phyloP scores from a whole-genome alignment of 2,113 vertebrate genomes.

The Lichenostomus cassidix region DNA sequence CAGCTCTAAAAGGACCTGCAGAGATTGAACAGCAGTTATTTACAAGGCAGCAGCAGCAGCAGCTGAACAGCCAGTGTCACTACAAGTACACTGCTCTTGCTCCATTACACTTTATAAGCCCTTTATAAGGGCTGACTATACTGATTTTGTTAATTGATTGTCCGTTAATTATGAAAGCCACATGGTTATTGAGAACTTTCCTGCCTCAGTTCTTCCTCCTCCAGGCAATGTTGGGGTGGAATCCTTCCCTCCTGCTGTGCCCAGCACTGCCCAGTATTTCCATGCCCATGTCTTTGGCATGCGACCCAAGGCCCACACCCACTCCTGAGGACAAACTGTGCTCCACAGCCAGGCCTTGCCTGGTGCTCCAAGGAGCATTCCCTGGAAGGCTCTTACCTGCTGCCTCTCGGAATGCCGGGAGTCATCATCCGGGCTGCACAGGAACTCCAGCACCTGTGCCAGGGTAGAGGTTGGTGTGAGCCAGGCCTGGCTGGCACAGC shows the following conservation, averaged over 20 bases:
- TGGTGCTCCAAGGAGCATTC: neutral
- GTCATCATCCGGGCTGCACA: slow-evolving; percentile 93
- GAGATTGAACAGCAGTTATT: slow-evolving; percentile 10
- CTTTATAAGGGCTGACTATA: neutral
- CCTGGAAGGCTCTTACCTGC: slow-evolving; percentile 78
- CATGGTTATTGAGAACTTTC: neutral
- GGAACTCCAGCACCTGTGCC: slow-evolving; percentile 92
- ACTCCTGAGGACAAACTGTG: neutral
- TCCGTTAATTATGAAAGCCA: neutral
- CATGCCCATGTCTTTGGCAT: neutral
- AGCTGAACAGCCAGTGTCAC: neutral
- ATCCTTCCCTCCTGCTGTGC: neutral
- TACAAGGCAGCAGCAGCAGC: neutral
- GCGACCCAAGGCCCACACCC: neutral
- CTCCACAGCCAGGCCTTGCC: neutral
- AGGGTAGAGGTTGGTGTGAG: neutral
- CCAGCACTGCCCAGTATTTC: neutral
- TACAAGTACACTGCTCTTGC: neutral
- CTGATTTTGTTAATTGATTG: neutral
- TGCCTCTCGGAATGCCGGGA: slow-evolving; percentile 94
- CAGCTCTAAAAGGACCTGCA: slow-evolving; percentile 91
- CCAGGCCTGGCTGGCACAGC: neutral
- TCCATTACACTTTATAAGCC: neutral
- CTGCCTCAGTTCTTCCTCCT: neutral
- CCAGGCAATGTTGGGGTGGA: neutral